Evolutionary conservation across 2,888 invertebrate species (phyloP).

Genomic region (Phlogophora meticulosa): DNA sequence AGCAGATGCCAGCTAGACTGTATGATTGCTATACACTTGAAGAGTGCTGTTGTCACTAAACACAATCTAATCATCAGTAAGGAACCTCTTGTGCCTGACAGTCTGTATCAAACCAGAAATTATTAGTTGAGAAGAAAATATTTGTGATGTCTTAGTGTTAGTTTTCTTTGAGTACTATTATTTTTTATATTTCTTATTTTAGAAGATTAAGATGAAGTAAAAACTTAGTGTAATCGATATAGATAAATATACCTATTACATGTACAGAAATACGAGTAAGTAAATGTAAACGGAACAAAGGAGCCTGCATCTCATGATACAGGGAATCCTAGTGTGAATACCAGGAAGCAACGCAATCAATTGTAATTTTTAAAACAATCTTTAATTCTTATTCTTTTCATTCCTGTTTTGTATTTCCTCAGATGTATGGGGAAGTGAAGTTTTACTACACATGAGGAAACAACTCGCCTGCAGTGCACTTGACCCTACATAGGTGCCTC

Average conservation of each 20-base stretch:
- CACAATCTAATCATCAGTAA: not conserved
- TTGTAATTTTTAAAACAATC: no score
- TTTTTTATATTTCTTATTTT: no score
- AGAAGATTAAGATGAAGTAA: no score
- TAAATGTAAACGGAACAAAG: no score
- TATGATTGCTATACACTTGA: not conserved
- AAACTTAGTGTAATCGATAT: no score
- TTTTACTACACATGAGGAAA: constrained; percentile 78
- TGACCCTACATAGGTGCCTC: not conserved
- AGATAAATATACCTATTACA: no score
- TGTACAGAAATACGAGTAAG: no score
- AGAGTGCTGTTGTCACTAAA: not conserved
- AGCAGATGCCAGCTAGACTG: not conserved
- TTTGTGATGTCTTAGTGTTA: no score
- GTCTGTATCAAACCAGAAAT: not conserved
- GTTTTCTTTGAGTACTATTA: no score
- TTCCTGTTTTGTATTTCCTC: constrained; percentile 61
- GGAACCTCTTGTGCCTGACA: not conserved
- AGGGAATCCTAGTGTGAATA: no score
- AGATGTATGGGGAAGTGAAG: constrained; percentile 78
- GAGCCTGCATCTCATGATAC: no score
- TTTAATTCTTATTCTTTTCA: not conserved
- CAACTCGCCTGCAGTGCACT: constrained; percentile 42
- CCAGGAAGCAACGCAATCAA: no score
- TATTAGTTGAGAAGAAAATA: not conserved